Base-by-base conservation (phyloP, 2,113 vertebrate species). In the Sebastes schlegelii region DNA sequence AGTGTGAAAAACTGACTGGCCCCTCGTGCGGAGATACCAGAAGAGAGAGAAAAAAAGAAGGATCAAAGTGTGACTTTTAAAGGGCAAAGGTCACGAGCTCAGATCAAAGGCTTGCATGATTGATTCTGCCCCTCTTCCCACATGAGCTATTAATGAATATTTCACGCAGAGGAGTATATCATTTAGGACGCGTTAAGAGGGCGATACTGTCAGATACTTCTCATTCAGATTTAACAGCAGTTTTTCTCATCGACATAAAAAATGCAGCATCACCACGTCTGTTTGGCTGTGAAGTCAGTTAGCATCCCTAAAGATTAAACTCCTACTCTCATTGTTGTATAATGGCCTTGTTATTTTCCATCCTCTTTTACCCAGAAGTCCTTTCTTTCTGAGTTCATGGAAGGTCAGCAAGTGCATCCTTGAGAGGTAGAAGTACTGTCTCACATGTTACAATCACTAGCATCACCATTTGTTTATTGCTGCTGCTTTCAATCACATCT, bases 61-160 rank as follows among this genome's bases (percentile, higher is more conserved):
- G 68, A 79, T 87, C 82, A 88, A 74, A 89, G 80, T 58, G 60
- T 90, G 87, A 91, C 87, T 91, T 88, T 93, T 83, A 83, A 90
- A 90, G 91, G 90, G 74, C 91, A 91, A 75, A 89, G 91, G 86
- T 91, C 84, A 83, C 34, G 4, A n/a, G 70, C 80, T 55, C 1
- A 2, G 84, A 89, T 91, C 89, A 90, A 74, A 90, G 62, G 68
- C 66, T 68, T 48, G 64, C 58, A 19, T 49, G 76, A 87, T 70
- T 89, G 86, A 87, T 85, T 66, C 77, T 62, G 80, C 45, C 42
- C 58, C 68, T 88, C 45, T 23, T 55, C 4, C 69, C 65, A 61
- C 80, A 62, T n/a, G 21, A 80, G 77, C 76, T 84, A 67, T 12
- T 81, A 83, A 88, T 86, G 77, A 89, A 71, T 85, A 76, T 74